phyloP scores from a whole-genome alignment of 2,888 invertebrate genomes.

The Tenthredo livida region DNA sequence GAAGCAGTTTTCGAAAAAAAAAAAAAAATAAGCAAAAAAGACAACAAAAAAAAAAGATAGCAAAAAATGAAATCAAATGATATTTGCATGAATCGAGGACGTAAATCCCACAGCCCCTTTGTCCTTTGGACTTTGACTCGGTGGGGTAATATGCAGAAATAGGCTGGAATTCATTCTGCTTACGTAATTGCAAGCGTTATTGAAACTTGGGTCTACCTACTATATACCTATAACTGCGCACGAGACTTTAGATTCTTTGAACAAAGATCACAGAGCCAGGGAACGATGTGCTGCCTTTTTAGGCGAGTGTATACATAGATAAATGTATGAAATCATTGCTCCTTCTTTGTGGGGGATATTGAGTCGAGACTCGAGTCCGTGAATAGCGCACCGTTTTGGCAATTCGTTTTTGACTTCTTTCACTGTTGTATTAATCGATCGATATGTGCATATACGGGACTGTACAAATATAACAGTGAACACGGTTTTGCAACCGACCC shows the following conservation, averaged over 20 bases:
- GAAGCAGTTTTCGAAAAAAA: neutral
- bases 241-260: constrained; percentile 31
- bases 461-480: neutral
- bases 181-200: constrained; percentile 39
- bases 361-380: neutral
- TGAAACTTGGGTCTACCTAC: neutral
- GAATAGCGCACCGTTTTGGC: constrained; percentile 16
- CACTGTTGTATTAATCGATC: neutral
- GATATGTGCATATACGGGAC: constrained; percentile 3
- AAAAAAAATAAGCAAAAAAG: neutral
- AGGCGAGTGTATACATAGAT: neutral
- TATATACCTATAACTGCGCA: neutral
- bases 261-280: constrained; percentile 37
- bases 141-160: neutral
- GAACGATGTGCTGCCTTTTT: constrained; percentile 22
- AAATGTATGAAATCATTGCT: constrained; percentile 22
- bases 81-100: neutral
- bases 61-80: neutral
- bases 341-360: neutral
- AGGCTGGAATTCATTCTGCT: constrained; percentile 17
- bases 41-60: neutral
- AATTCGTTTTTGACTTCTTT: constrained; percentile 7
- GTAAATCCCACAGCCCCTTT: neutral
- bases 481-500: neutral
- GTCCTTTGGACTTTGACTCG: constrained; percentile 11